A percentile compares a stretch with the other conserved stretches of the same genome.
Conservation (phyloP, 2,888 invertebrate species). For the Melinopterus prodromus region DNA sequence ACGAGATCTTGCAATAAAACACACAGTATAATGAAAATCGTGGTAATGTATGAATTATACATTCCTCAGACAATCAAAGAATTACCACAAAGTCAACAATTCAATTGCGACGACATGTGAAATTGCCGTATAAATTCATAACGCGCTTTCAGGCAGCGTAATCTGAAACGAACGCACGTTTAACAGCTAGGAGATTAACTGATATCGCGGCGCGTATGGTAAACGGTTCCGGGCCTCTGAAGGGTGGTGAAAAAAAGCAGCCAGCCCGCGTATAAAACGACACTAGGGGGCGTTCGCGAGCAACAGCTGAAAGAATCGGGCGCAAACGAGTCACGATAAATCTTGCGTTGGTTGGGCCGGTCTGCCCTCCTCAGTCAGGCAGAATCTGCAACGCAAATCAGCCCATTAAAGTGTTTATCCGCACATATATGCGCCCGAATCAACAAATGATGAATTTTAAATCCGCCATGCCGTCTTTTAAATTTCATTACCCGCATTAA, state of each 20-base stretch:
- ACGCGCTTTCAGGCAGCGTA: too few species aligned
- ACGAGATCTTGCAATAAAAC: too few species aligned
- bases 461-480: slow-evolving; percentile 34
- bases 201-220: slow-evolving; percentile 16
- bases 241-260: slow-evolving; percentile 17
- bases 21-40: too few species aligned
- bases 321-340: slow-evolving; percentile 22
- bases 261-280: background rate
- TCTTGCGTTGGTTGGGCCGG: background rate
- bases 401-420: slow-evolving; percentile 20
- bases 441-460: slow-evolving; percentile 38
- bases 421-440: slow-evolving; percentile 26
- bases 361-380: background rate
- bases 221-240: slow-evolving; percentile 6
- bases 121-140: too few species aligned
- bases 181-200: slow-evolving; percentile 17
- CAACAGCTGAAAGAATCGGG: slow-evolving; percentile 27
- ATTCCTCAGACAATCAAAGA: too few species aligned
- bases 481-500: slow-evolving; percentile 34
- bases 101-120: too few species aligned
- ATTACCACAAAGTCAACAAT: too few species aligned
- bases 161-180: background rate
- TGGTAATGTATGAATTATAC: too few species aligned
- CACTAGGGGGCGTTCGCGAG: slow-evolving; percentile 21
- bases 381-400: slow-evolving; percentile 22